phyloP scores from a whole-genome alignment of 1,140 invertebrate species.

The Melanaphis sacchari region DNA sequence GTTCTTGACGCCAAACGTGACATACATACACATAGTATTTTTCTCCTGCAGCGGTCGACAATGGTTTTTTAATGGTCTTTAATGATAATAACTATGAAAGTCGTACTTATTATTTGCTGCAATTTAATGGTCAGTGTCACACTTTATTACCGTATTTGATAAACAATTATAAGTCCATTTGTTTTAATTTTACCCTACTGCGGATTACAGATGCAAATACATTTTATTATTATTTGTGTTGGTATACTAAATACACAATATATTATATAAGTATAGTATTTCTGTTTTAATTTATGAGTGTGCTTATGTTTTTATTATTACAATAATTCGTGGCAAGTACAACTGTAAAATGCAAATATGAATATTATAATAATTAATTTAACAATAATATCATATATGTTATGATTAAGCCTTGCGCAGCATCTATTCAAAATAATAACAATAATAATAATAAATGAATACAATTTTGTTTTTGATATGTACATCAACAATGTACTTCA shows the following conservation, averaged over 20 bases:
- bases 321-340: not conserved
- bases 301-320: not conserved
- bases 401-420: not conserved
- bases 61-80: slow-evolving; percentile 20
- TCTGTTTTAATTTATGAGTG: too few relatives aligned
- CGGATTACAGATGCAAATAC: too few relatives aligned
- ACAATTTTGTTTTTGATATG: not conserved
- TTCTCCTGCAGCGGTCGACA: not conserved
- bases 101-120: not conserved
- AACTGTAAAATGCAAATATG: not conserved
- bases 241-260: not conserved
- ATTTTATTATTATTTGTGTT: too few relatives aligned
- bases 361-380: not conserved
- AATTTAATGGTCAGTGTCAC: not conserved
- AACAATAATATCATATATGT: not conserved
- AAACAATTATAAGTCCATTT: slow-evolving; percentile 29
- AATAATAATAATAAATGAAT: not conserved
- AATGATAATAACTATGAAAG: not conserved
- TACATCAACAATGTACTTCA: not conserved
- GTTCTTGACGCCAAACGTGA: not conserved
- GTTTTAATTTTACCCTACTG: not conserved
- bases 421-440: not conserved
- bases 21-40: not conserved
- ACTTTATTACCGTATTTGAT: not conserved
- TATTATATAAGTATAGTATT: not conserved